Base-by-base conservation (phyloP, 2,888 invertebrate species). In the Ptycholaimellus sp. region DNA sequence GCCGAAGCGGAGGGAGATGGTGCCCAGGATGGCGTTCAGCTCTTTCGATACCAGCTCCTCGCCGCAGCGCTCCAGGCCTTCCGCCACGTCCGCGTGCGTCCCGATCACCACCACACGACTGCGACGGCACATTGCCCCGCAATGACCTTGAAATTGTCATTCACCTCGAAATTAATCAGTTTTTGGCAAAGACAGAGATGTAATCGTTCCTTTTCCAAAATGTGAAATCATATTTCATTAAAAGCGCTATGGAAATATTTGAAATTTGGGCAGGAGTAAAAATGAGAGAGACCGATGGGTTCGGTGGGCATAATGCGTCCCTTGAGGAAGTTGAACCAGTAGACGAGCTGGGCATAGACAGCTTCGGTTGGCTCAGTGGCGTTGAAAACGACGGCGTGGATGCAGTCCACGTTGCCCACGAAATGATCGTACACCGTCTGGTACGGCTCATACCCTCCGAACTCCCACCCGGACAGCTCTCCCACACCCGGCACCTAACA, bases 361-460 rank as follows among this genome's bases (percentile, higher is more conserved):
- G 49, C 45, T 43, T 72, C 70, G 31, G 67, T 67, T 5, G 73
- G 65, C 50, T 75, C 74, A 45, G 68, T 65, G 34, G 74, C 63
- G 51, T 67, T 72, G 59, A 74, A 73, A 35, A 73, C 64, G 41
- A 76, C 66, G 22, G 72, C 62, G 52, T 73, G 71, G 21, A 71
- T 58, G 48, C 70, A 69, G 51, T 65, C 63, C n/a, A 61, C 54
- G 56, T 60, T 70, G 39, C 70, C 70, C 27, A 76, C 66, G 51
- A 75, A 73, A 51, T 74, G 72, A 56, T 76, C 75, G 59, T 75
- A 76, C 33, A 72, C 46, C 30, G 48, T 40, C 54, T 56, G 56
- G 59, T 74, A 76, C 29, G 70, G 71, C 54, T 74, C 73, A 46
- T 73, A 72, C 7, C 76, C 76, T 30, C 74, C 74, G 52, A 75